Evolutionary conservation across 53 echinoderm and acorn worm genomes (phyloP).

Genomic region (Temnopleurus reevesii): DNA sequence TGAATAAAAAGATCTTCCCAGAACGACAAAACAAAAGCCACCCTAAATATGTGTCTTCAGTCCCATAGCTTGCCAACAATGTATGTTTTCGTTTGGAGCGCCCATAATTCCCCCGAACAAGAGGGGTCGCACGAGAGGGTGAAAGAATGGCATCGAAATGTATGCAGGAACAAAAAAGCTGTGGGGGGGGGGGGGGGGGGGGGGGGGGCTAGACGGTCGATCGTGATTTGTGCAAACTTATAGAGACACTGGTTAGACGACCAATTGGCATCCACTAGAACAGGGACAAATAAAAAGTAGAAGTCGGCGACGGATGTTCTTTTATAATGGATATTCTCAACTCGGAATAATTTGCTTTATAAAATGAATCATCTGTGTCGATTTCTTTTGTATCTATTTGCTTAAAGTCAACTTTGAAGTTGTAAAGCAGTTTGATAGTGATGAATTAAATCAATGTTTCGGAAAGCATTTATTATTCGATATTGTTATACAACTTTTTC

Average conservation of each 20-base stretch:
- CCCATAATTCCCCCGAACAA: conserved; percentile 16
- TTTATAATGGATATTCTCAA: neutral
- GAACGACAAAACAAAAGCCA: conserved; percentile 22
- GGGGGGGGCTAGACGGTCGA: neutral
- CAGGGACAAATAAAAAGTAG: neutral
- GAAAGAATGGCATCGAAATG: neutral
- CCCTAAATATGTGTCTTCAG: conserved; percentile 28
- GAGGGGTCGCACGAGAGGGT: conserved; percentile 1
- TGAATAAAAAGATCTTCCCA: conserved; percentile 8
- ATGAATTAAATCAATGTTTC: neutral
- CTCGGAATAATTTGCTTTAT: neutral
- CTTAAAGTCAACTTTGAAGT: neutral
- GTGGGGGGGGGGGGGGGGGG: neutral
- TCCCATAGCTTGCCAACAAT: conserved; percentile 5
- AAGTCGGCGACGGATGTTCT: neutral
- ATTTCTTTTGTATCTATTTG: conserved; percentile 12
- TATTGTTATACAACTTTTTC: too few relatives aligned
- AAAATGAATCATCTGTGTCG: neutral
- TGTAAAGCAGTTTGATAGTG: conserved; percentile 1
- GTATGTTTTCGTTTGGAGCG: conserved; percentile 32
- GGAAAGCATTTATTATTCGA: too few relatives aligned
- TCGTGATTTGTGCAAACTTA: conserved; percentile 30
- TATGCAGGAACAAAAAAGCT: too few relatives aligned
- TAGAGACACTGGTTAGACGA: neutral
- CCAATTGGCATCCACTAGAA: neutral